A percentile compares a stretch with the other conserved stretches of the same genome.
Evolutionary conservation across 2,113 vertebrate species (phyloP).

Genomic region (Ochotona curzoniae): DNA sequence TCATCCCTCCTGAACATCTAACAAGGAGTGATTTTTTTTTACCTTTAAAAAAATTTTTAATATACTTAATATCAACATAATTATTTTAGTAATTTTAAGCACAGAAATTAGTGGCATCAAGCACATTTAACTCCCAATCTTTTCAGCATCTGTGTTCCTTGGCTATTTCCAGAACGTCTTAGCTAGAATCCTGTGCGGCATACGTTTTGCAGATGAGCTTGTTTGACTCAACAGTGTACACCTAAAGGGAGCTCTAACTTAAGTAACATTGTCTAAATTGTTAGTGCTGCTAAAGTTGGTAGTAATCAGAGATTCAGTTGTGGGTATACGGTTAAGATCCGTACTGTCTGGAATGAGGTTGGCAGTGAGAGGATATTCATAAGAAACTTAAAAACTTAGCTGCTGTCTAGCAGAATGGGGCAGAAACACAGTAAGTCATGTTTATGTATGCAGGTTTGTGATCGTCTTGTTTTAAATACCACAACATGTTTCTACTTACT

Average conservation of each 20-base stretch:
- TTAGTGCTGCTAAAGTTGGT: background rate
- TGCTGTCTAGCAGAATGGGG: background rate
- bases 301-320: background rate
- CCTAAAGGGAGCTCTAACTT: background rate
- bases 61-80: background rate
- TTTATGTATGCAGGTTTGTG: background rate
- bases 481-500: background rate
- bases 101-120: background rate
- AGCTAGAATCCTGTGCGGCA: background rate
- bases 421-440: background rate
- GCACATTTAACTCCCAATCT: background rate
- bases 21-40: background rate
- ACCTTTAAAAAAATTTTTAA: background rate
- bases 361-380: background rate
- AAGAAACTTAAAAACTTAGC: background rate
- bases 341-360: background rate
- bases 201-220: background rate
- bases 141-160: background rate
- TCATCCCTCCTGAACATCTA: background rate
- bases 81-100: background rate
- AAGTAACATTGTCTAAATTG: background rate
- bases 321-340: background rate
- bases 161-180: background rate
- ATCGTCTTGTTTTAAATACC: background rate
- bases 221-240: background rate